These are phyloP conservation scores for Acrocephalus arundinaceus DNA, from an alignment of 2,113 vertebrate genomes.

Conservation along the genomic window DNA sequence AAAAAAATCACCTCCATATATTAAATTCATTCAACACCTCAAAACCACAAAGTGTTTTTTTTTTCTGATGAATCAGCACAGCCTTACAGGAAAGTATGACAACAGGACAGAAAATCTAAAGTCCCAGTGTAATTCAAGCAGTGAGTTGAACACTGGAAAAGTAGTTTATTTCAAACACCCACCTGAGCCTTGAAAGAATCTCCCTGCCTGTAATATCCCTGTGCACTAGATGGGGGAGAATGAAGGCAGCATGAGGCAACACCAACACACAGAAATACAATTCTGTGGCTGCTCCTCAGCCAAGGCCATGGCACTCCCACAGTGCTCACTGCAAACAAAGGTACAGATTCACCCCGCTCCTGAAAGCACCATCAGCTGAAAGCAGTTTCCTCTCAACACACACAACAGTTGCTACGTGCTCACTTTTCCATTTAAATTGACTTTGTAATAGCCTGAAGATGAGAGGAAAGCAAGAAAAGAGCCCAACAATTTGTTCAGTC, in stretches of 20 bases:
- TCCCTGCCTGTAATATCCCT: background rate
- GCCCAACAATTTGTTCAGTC: background rate
- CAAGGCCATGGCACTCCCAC: background rate
- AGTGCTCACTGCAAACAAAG: background rate
- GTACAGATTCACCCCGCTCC: background rate
- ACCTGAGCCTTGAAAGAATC: background rate
- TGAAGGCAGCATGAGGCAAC: background rate
- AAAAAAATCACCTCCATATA: background rate
- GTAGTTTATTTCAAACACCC: background rate
- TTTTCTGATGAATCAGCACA: background rate
- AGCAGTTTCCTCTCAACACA: background rate
- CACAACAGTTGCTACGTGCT: background rate
- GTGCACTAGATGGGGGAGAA: background rate
- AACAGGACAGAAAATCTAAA: background rate
- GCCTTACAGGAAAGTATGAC: background rate
- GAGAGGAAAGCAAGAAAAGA: background rate
- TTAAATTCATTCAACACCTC: background rate
- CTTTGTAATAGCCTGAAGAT: background rate
- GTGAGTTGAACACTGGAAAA: background rate
- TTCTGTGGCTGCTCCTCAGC: background rate
- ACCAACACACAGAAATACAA: background rate
- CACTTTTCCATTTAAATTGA: background rate
- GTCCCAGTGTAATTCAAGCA: background rate
- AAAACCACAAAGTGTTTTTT: too few species aligned
- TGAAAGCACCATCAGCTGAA: background rate